Evolutionary conservation across 2,888 invertebrate species (phyloP), one percentile per base, ranked within the genome.

Genomic region (Sesamia inferens): DNA sequence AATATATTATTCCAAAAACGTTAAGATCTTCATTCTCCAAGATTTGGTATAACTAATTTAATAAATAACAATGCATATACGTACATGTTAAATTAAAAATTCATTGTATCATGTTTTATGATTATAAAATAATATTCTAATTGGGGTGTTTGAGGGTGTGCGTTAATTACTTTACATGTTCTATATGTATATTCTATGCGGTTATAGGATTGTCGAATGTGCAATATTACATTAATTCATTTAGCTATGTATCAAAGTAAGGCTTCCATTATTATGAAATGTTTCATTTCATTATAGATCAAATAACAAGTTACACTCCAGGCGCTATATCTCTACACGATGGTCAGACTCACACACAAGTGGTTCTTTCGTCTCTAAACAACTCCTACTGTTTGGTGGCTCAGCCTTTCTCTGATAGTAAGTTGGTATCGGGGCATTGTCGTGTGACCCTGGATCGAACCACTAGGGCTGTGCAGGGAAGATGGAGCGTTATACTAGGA

Each of bases 401-500:
- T 0, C 93, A 95, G 79, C 96, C 96, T 0, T 96, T 95, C 74
- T 89, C 94, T 1, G 94, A 95, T 51, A 93, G 93, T 66, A 88
- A 93, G 0, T 81, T 96, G 55, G 90, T 96, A 3, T 86, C 95
- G 3, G 96, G 96, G 0, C 93, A 95, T 39, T 96, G 96, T 68
- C 87, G 77, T 11, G 91, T 96, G 24, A 93, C 91, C 1, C 78
- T 96, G 24, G 93, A 94, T 22, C 91, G 92, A 11, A 90, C 94
- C 0, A 94, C 94, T 0, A 91, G 96, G 79, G 94, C 95, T 0
- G 92, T 95, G 2, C 94, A 96, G 77, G 96, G 96, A 6, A 90
- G 90, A 66, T 96, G 96, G 96, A 90, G 91, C 64, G 90, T 96
- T 0, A 81, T 94, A 2, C 86, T 96, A 47, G 96, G 96, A 1